Evolutionary conservation across 2,113 vertebrate genomes (phyloP), one percentile per base, ranked within the genome.

Genomic region (Sinocyclocheilus anshuiensis): DNA sequence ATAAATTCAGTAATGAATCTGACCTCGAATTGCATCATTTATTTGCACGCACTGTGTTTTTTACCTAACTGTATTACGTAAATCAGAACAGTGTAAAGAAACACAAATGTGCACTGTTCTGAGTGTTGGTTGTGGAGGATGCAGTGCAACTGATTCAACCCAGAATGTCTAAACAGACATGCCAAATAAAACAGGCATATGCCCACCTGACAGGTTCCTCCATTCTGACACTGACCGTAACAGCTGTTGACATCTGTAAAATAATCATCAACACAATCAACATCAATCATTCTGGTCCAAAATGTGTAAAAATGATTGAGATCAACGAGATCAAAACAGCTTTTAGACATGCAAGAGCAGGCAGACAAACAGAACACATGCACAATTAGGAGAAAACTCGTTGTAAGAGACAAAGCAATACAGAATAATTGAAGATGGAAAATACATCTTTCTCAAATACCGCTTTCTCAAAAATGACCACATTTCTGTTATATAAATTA

Each of bases 141-240:
- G 45, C 24, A 67, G 65, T n/a, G 4, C 20, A 72, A 9, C 18
- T 10, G 69, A 72, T 72, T 72, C 36, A 42, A 6, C 69, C 18
- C 69, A 72, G 18, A 72, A 42, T 72, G 36, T 72, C 69, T 9
- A 72, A 36, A 74, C 53, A 55, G 48, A n/a, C 3, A 57, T 33
- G 18, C 8, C 7, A 63, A 33, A 77, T 20, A 69, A 29, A 82
- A 59, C 5, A 20, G 65, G 50, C 18, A 4, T 29, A 22, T 45
- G 72, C 83, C 91, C 92, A 98, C 98, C 96, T 97, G 96, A 90
- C 98, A 99, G 80, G 94, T 96, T 1, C 96, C 97, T 69, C 97
- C 97, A 1, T 99, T 96, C 91, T 96, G 96, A 92, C 98, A 99
- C 92, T 98, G 97, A 20, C 96, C 96, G 0, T 94, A 95, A 87